phyloP scores from a whole-genome alignment of 1,140 invertebrate species.

The Drosophila funebris region DNA sequence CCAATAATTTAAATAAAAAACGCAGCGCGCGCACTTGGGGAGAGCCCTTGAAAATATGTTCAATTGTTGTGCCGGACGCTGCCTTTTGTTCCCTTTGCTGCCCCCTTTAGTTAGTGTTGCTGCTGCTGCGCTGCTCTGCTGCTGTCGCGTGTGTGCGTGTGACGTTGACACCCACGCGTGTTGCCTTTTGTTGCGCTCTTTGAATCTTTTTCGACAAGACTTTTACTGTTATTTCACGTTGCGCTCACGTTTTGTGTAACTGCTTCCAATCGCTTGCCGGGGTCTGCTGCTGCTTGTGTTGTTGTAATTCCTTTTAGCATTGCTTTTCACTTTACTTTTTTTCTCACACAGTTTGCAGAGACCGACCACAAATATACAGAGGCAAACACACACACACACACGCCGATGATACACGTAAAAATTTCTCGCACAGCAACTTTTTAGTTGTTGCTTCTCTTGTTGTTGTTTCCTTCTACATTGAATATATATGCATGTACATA shows the following conservation, averaged over 20 bases:
- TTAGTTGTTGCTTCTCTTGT: constrained; percentile 50
- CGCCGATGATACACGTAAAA: constrained; percentile 62
- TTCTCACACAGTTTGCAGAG: constrained; percentile 37
- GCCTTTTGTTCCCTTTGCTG: constrained; percentile 4
- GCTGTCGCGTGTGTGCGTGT: constrained; percentile 22
- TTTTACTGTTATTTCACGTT: constrained; percentile 56
- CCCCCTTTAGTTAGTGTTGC: background rate
- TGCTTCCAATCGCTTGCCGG: constrained; percentile 3
- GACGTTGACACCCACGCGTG: constrained; percentile 39
- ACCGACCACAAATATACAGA: constrained; percentile 11
- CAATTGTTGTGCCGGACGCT: constrained; percentile 23
- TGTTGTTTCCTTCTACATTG: constrained; percentile 56
- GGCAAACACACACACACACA: constrained; percentile 35
- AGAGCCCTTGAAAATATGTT: constrained; percentile 47
- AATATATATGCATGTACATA: constrained; percentile 22
- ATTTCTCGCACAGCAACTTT: constrained; percentile 74
- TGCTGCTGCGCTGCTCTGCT: constrained; percentile 22
- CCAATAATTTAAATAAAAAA: constrained; percentile 50
- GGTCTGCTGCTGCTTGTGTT: constrained; percentile 24
- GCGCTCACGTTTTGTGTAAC: constrained; percentile 18
- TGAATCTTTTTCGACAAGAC: constrained; percentile 27
- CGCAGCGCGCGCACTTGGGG: constrained; percentile 18
- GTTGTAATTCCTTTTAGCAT: constrained; percentile 69
- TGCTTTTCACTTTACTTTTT: constrained; percentile 69
- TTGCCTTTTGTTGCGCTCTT: constrained; percentile 20